Conservation (phyloP, 2,113 vertebrate species). For the Abramis brama region DNA sequence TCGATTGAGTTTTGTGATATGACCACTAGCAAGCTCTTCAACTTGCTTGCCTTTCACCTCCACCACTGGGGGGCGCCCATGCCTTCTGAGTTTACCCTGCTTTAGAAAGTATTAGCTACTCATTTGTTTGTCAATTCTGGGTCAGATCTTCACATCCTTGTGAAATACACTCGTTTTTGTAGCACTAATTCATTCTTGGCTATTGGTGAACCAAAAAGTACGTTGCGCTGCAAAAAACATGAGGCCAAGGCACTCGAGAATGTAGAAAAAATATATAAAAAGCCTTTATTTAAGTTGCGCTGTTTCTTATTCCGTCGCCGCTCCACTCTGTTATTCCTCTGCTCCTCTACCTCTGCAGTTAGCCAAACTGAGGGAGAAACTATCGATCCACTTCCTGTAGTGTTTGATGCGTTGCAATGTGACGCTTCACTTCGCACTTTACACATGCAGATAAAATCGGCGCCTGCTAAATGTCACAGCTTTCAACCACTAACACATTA, state of each 20-base stretch:
- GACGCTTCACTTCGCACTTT: conserved; percentile 62
- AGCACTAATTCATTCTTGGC: conserved; percentile 21
- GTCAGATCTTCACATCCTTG: neutral
- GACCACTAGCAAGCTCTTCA: conserved; percentile 61
- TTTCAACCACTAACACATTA: conserved; percentile 44
- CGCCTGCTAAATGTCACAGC: conserved; percentile 58
- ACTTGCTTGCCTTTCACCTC: conserved; percentile 71
- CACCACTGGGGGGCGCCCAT: conserved; percentile 69
- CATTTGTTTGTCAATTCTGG: neutral
- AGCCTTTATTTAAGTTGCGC: conserved; percentile 53
- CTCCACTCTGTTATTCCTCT: conserved; percentile 51
- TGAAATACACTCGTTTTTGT: conserved; percentile 27
- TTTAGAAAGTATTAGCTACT: conserved; percentile 29
- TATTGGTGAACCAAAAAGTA: conserved; percentile 63
- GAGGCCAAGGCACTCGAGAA: too few relatives aligned
- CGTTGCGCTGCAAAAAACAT: conserved; percentile 59
- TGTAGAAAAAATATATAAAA: too few relatives aligned
- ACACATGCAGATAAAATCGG: conserved; percentile 66
- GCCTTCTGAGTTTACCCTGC: conserved; percentile 52
- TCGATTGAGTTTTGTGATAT: conserved; percentile 3
- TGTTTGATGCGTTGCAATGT: conserved; percentile 10
- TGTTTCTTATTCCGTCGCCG: conserved; percentile 36
- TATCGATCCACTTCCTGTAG: neutral
- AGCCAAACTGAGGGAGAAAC: conserved; percentile 30
- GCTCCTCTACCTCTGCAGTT: conserved; percentile 53